Evolutionary conservation across 64 coral and sea anemone genomes (phyloP), one percentile per base, ranked within the genome.

Genomic region (Porites lutea): DNA sequence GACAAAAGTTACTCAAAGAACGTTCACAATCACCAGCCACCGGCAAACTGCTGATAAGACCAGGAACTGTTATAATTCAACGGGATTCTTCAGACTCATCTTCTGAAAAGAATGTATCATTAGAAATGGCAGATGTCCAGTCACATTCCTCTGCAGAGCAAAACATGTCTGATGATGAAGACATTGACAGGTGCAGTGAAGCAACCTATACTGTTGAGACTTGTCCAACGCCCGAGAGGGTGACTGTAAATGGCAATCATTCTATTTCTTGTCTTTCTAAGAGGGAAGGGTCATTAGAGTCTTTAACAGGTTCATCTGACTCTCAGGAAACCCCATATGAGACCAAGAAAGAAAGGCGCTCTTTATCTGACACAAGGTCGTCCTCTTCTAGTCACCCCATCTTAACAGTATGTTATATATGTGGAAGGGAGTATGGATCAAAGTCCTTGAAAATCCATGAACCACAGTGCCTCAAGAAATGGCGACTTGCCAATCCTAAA

Each of bases 391-490:
- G 87, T 69, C 90, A 97, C 59, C 92, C 92, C 9, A 93, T 91
- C 75, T 70, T 97, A 57, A 72, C 89, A 71, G 95, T 97, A 59
- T 97, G 95, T 78, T 97, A 97, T 54, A 97, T 97, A 44, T 97
- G 95, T 83, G 95, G 95, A 71, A 86, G 93, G 63, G 95, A 97
- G 84, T 97, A 91, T 91, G 95, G 95, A 88, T 97, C 95, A 12
- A 97, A 97, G 52, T 97, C 95, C 27, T 67, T 97, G 49, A 94
- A 97, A 79, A 97, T 97, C 59, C 95, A 97, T 63, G 95, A 97
- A n/a, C 95, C 95, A 6, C 95, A 97, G 54, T 97, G 95, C 81
- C 89, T 97, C 62, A 94, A 94, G 61, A 97, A 94, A 72, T 97
- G 95, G 95, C 87, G 90, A 7, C 83, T 97, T 70, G 95, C 95